phyloP scores from a whole-genome alignment of 2,113 vertebrate species.

The Carassius auratus region DNA sequence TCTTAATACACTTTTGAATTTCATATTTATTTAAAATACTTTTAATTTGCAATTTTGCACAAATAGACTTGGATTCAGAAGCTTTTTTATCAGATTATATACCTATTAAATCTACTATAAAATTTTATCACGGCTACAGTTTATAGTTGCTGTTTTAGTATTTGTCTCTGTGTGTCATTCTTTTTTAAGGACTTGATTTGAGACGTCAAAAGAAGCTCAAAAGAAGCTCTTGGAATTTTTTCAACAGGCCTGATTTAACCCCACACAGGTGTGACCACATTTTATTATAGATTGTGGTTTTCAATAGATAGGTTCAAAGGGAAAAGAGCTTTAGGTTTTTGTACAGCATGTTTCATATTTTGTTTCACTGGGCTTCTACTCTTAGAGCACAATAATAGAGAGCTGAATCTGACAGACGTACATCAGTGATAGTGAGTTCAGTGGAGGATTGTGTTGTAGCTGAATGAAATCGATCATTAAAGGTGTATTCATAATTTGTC shows the following conservation, averaged over 20 bases:
- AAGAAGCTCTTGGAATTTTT: too few species aligned
- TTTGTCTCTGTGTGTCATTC: not conserved
- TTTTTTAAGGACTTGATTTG: not conserved
- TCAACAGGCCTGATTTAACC: not conserved
- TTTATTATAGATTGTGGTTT: not conserved
- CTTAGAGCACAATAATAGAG: too few species aligned
- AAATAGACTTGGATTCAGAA: not conserved
- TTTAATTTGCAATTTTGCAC: not conserved
- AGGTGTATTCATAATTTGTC: fast-evolving
- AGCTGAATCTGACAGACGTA: too few species aligned
- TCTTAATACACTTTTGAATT: not conserved
- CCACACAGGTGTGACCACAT: not conserved
- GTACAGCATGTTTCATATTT: too few species aligned
- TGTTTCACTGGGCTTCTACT: too few species aligned
- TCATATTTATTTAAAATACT: not conserved
- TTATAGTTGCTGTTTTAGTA: not conserved
- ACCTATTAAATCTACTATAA: too few species aligned
- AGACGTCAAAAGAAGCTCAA: not conserved
- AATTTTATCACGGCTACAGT: not conserved
- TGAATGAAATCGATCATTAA: too few species aligned
- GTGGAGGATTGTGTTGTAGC: too few species aligned
- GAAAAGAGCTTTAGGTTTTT: not conserved
- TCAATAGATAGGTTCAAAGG: not conserved
- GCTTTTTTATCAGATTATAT: not conserved
- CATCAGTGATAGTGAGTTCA: too few species aligned